Evolutionary conservation across 1,140 invertebrate genomes (phyloP).

Genomic region (Physella acuta): DNA sequence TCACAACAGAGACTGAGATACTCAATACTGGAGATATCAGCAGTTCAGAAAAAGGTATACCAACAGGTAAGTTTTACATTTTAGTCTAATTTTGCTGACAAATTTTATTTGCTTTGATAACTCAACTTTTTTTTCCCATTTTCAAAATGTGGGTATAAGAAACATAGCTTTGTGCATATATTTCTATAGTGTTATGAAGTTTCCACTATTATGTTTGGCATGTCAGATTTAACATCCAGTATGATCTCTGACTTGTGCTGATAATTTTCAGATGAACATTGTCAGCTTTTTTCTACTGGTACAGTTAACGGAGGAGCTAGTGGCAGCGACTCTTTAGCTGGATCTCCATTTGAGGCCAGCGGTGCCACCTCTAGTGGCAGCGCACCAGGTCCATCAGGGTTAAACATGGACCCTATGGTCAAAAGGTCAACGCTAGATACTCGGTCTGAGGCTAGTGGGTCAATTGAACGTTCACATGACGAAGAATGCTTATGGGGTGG

Average conservation of each 20-base stretch:
- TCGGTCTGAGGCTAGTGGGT: conserved; percentile 14
- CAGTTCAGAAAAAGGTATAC: no score
- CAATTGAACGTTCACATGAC: conserved; percentile 20
- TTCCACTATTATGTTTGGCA: no score
- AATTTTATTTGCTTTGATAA: no score
- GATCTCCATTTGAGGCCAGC: background rate
- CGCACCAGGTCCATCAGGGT: background rate
- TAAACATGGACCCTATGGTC: background rate
- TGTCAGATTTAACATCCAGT: no score
- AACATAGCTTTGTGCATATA: no score
- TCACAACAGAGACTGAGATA: conserved; percentile 8
- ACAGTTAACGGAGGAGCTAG: background rate
- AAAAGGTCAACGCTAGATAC: conserved; percentile 6
- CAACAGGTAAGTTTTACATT: no score
- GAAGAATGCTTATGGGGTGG: conserved; percentile 23
- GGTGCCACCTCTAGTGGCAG: conserved; percentile 7
- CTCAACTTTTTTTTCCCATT: no score
- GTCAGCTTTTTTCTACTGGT: background rate
- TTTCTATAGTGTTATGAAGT: no score
- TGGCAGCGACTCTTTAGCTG: background rate
- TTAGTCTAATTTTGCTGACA: no score
- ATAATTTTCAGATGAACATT: background rate
- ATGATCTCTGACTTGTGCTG: no score
- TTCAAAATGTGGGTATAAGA: no score
- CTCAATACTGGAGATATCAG: no score